phyloP scores from a whole-genome alignment of 2,888 invertebrate species.

The Scotopteryx bipunctaria region DNA sequence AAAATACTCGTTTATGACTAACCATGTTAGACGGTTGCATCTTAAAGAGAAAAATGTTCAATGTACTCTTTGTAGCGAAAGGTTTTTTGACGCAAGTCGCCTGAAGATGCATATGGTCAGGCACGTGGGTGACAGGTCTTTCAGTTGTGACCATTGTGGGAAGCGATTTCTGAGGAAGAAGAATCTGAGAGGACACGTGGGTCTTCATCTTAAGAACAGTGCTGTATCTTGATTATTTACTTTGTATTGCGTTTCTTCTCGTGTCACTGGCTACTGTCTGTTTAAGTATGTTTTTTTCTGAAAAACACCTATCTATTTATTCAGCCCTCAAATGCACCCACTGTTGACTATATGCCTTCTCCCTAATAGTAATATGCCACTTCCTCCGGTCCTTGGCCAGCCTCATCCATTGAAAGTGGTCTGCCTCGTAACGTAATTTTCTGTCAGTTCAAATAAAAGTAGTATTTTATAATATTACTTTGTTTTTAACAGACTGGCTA shows the following conservation, averaged over 20 bases:
- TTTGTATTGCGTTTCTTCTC: background rate
- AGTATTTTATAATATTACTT: no score
- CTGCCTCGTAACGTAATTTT: no score
- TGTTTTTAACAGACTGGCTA: no score
- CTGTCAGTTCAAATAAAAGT: no score
- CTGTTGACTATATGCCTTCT: no score
- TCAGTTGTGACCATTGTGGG: constrained; percentile 77
- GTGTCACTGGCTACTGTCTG: background rate
- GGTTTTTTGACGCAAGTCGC: constrained; percentile 60
- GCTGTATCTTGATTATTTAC: background rate
- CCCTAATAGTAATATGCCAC: no score
- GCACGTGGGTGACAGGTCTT: constrained; percentile 69
- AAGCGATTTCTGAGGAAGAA: constrained; percentile 78
- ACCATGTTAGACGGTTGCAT: constrained; percentile 63
- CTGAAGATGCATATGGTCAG: constrained; percentile 73
- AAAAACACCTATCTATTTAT: no score
- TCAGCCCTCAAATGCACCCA: no score
- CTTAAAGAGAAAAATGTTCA: constrained; percentile 67
- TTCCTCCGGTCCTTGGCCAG: no score
- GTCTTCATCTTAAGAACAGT: constrained; percentile 19
- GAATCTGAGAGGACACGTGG: constrained; percentile 59
- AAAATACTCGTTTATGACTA: constrained; percentile 62
- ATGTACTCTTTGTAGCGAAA: constrained; percentile 60
- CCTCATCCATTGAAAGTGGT: no score
- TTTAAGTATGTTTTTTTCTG: no score